A percentile compares a stretch with the other conserved stretches of the same genome.
phyloP scores from a whole-genome alignment of 1,140 invertebrate species.

The Hycleus phaleratus region DNA sequence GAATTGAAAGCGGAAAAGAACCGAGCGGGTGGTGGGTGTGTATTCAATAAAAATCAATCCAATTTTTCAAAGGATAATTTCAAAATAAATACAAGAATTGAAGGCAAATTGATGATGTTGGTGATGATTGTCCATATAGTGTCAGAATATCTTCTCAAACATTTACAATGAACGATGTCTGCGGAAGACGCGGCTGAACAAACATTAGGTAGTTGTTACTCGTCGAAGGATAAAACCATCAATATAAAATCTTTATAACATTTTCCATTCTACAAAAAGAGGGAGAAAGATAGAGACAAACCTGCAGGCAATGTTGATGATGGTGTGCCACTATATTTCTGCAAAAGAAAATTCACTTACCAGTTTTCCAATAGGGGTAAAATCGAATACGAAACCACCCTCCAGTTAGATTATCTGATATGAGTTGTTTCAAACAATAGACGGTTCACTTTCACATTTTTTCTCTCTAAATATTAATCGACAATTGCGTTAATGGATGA shows the following conservation, averaged over 20 bases:
- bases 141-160: slow-evolving; percentile 1
- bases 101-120: too few species aligned
- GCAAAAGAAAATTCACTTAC: too few species aligned
- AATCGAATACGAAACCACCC: too few species aligned
- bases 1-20: too few species aligned
- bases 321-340: not conserved
- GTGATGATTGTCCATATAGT: not conserved
- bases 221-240: slow-evolving; percentile 16
- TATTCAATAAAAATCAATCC: too few species aligned
- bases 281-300: not conserved
- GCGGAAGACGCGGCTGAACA: slow-evolving; percentile 17
- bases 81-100: too few species aligned
- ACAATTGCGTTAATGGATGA: not conserved
- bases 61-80: too few species aligned
- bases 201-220: slow-evolving; percentile 15
- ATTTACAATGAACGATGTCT: slow-evolving; percentile 12
- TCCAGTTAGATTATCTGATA: too few species aligned
- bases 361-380: too few species aligned
- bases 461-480: not conserved
- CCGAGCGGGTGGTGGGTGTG: too few species aligned
- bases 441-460: too few species aligned
- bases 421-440: too few species aligned
- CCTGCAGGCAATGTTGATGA: not conserved
- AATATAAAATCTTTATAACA: slow-evolving; percentile 1
- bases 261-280: not conserved